phyloP scores from a whole-genome alignment of 2,113 vertebrate species.

The Neolamprologus toae region DNA sequence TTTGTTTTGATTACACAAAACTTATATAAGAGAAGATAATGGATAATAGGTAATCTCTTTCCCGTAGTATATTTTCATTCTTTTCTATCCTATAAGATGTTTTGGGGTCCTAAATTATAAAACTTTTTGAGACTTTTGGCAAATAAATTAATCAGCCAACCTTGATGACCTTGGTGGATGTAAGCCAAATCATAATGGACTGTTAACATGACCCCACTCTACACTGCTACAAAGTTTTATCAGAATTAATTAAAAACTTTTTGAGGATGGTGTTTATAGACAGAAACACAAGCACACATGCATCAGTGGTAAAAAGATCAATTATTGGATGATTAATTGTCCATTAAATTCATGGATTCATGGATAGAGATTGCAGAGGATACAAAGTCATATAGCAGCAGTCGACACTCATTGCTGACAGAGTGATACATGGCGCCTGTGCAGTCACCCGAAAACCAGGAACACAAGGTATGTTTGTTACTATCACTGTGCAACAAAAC shows the following conservation, averaged over 20 bases:
- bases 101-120: background rate
- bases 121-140: background rate
- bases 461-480: background rate
- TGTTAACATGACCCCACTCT: background rate
- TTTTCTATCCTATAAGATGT: background rate
- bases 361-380: conserved; percentile 64
- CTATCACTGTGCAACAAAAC: background rate
- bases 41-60: accelerated
- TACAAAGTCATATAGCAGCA: conserved; percentile 68
- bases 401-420: conserved; percentile 69
- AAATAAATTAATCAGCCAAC: background rate
- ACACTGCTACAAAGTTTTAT: background rate
- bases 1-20: background rate
- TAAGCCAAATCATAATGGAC: background rate
- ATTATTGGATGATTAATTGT: background rate
- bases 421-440: conserved; percentile 66
- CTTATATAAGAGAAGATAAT: background rate
- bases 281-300: background rate
- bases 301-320: background rate
- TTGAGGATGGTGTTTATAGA: background rate
- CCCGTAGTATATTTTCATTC: background rate
- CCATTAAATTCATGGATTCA: background rate
- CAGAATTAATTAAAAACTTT: background rate
- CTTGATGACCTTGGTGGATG: background rate
- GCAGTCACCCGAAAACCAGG: conserved; percentile 57